Percentiles rank a stretch among this genome's conserved stretches.
Evolutionary conservation across 2,797 vertebrate species (phyloP).

Genomic region (Dallia pectoralis): DNA sequence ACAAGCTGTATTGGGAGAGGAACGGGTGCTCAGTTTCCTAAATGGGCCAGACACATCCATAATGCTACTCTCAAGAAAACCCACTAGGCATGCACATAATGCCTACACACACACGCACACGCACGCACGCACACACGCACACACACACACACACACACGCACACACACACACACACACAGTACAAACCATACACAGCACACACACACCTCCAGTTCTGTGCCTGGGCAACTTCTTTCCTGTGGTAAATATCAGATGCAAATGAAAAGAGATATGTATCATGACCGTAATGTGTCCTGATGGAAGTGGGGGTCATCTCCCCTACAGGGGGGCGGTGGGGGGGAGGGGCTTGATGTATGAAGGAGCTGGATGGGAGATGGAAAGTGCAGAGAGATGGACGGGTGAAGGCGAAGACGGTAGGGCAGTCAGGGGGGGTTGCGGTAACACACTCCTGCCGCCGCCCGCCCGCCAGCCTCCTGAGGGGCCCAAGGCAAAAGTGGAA

Average conservation of each 20-base stretch:
- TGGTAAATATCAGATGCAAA: constrained; percentile 95
- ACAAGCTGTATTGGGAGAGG: constrained; percentile 8
- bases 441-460: constrained; percentile 77
- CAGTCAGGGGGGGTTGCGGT: constrained; percentile 56
- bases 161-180: neutral
- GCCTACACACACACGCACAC: constrained; percentile 31
- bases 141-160: constrained; percentile 36
- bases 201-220: constrained; percentile 44
- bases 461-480: constrained; percentile 81
- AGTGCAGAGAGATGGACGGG: constrained; percentile 84
- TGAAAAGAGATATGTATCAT: constrained; percentile 98
- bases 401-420: constrained; percentile 75
- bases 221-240: constrained; percentile 66
- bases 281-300: constrained; percentile 91
- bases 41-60: constrained; percentile 29
- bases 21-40: constrained; percentile 29
- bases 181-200: constrained; percentile 1
- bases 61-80: constrained; percentile 45
- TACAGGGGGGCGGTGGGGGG: constrained; percentile 63
- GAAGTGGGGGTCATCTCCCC: constrained; percentile 70
- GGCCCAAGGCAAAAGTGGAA: constrained; percentile 98
- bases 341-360: constrained; percentile 89
- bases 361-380: constrained; percentile 93
- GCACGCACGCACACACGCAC: constrained; percentile 30
- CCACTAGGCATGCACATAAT: constrained; percentile 44